Percentiles rank a stretch among this genome's conserved stretches.
Conservation (phyloP, 2,113 vertebrate genomes). For the Scomber scombrus region DNA sequence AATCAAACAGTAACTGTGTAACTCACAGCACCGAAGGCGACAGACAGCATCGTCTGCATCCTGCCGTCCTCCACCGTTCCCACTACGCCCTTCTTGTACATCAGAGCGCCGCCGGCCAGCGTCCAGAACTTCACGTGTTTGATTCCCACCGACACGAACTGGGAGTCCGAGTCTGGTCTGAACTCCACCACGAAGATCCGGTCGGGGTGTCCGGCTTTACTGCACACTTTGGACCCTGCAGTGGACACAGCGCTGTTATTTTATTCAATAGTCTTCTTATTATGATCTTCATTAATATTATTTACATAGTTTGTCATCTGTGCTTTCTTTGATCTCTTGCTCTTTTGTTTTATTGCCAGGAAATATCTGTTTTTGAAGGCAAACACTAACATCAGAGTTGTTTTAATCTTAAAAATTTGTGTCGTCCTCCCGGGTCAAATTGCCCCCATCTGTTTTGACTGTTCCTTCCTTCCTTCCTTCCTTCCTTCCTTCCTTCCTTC, state of each 20-base stretch:
- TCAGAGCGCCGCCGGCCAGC: conserved; percentile 92
- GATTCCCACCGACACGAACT: conserved; percentile 96
- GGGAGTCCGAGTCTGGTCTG: conserved; percentile 94
- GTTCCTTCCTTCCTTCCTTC: too few relatives aligned
- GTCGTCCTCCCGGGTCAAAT: too few relatives aligned
- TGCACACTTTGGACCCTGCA: conserved; percentile 91
- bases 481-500: too few relatives aligned
- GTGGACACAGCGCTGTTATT: neutral
- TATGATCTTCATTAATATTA: too few relatives aligned
- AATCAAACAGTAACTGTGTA: too few relatives aligned
- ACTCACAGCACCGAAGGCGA: conserved; percentile 97
- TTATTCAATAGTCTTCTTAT: neutral
- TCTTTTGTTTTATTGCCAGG: too few relatives aligned
- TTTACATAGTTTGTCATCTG: too few relatives aligned
- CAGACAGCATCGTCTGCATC: conserved; percentile 98
- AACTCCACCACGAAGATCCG: conserved; percentile 97
- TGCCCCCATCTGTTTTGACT: too few relatives aligned
- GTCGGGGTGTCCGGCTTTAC: conserved; percentile 91
- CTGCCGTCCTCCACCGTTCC: conserved; percentile 92
- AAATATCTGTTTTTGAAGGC: too few relatives aligned
- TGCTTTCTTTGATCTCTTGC: too few relatives aligned
- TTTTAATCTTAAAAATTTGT: too few relatives aligned
- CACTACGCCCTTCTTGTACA: conserved; percentile 95
- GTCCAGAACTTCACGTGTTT: conserved; percentile 99
- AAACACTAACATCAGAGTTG: too few relatives aligned